Base-by-base conservation (phyloP, 1,140 invertebrate species). In the Pemphigus obesinymphae region DNA sequence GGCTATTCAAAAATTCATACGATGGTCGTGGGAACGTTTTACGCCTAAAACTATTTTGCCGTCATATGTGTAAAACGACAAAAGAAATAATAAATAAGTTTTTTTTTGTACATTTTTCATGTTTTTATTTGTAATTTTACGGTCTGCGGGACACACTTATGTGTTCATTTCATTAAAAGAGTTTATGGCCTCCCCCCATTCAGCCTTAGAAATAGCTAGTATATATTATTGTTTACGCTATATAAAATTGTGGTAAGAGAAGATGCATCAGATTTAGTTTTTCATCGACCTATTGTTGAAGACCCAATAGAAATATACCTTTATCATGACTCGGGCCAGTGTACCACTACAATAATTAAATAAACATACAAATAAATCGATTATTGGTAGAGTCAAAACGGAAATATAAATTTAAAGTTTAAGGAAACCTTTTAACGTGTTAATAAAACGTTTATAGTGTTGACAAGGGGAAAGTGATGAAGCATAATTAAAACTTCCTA, bases 91-190 rank as follows among this genome's bases (percentile, higher is more conserved):
- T 50, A 73, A 73, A 73, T 72, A 73, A 26, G 2, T 26, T 48
- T 15, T 73, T 73, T 73, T 73, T 48, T 70, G n/a, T n/a, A n/a
- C 66, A 43, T 70, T 70, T 70, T 70, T 70, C 66, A 20, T 50
- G 70, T 73, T 73, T 70, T 73, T 50, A 73, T 73, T 73, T 50
- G 70, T 73, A 73, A 73, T 73, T 73, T 73, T 73, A 73, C 70
- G 70, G 70, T 73, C 70, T 50, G 45, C 45, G 43, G 70, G 70
- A 73, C 26, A 50, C 70, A 73, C 43, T 37, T 73, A 73, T 73
- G 31, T 73, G 45, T 73, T 31, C 43, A 50, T 73, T 73, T 73
- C 45, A 31, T 73, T 50, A 73, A 50, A 73, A 50, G 26, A 50
- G 43, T 73, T 73, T 73, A 73, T 70, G 40, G 68, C 68, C 68